These are phyloP conservation scores for Phalacrocorax brasilianus DNA, from an alignment of 2,113 vertebrate genomes.

Conservation along the genomic window DNA sequence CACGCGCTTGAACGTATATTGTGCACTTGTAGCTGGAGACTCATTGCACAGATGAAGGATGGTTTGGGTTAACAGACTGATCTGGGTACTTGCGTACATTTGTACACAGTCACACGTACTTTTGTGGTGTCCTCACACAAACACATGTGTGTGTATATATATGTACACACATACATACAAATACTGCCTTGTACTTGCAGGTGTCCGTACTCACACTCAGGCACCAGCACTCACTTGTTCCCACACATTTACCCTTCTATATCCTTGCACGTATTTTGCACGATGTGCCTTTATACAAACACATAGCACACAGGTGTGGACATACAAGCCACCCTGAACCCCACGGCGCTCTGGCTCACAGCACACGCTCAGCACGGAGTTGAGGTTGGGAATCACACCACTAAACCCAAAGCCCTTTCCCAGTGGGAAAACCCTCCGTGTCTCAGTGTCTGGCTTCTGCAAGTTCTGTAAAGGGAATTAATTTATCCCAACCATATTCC, in stretches of 20 bases:
- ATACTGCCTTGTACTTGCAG: neutral
- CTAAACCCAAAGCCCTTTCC: neutral
- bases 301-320: rapidly evolving
- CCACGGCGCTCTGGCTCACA: neutral
- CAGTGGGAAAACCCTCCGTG: neutral
- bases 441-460: neutral
- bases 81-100: neutral
- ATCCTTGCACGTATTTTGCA: neutral
- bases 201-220: rapidly evolving
- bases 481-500: neutral
- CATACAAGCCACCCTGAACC: neutral
- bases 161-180: neutral
- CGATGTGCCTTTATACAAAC: neutral
- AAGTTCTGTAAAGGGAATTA: neutral
- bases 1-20: rapidly evolving
- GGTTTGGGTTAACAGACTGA: neutral
- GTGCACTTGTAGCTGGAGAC: no score
- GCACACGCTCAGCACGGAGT: neutral
- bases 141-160: no score
- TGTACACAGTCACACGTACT: rapidly evolving
- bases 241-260: neutral
- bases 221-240: neutral
- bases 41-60: neutral
- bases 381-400: neutral
- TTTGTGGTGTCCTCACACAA: neutral